These are phyloP conservation scores for Acanthopagrus latus DNA, from an alignment of 2,797 vertebrate species.

Conservation along the genomic window DNA sequence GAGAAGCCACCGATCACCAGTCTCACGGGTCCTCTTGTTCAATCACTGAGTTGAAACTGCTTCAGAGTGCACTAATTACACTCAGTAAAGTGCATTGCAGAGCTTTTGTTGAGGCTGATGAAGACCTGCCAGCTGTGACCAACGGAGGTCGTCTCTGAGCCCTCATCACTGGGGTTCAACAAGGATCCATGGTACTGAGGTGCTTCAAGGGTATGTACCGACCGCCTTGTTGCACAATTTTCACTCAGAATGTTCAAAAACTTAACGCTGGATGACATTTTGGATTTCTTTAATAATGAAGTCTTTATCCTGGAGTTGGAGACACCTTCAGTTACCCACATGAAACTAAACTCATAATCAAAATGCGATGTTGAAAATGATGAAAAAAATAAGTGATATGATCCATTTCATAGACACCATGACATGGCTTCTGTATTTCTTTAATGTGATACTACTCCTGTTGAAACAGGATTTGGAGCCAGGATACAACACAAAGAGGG, in stretches of 20 bases:
- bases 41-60: conserved; percentile 71
- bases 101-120: conserved; percentile 62
- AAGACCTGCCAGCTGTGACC: conserved; percentile 65
- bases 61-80: conserved; percentile 70
- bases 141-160: conserved; percentile 45
- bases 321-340: too few species aligned
- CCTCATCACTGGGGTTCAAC: conserved; percentile 24
- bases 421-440: neutral
- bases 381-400: neutral
- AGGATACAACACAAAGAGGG: neutral
- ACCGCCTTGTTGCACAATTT: neutral
- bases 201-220: neutral
- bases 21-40: conserved; percentile 74
- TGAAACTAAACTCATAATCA: neutral
- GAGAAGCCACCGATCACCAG: conserved; percentile 59
- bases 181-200: neutral
- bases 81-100: conserved; percentile 65
- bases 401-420: neutral
- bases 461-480: neutral
- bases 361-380: neutral
- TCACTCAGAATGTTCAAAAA: neutral
- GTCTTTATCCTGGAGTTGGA: too few species aligned
- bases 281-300: too few species aligned
- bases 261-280: too few species aligned
- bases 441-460: neutral